Evolutionary conservation across 2,888 invertebrate genomes (phyloP), one percentile per base, ranked within the genome.

Genomic region (Perizoma flavofasciatum): DNA sequence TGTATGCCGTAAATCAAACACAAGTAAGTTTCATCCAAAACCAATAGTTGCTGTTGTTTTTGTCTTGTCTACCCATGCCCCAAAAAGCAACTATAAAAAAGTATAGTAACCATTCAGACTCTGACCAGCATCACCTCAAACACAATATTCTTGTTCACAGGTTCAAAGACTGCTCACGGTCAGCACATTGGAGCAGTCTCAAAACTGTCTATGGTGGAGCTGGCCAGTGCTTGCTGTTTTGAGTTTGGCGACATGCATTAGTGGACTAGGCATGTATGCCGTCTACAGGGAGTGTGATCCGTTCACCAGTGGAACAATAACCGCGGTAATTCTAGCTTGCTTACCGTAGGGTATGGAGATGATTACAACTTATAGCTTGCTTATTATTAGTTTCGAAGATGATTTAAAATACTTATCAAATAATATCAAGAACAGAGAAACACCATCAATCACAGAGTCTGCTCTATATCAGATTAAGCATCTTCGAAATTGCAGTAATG

Each of bases 1-100:
- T 98, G 7, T 98, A 97, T 82, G 97, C 95, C 4, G 97, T 97
- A 0, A 97, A 97, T 81, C 97, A 97, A 84, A 95, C 97, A 0
- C 97, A 91, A 83, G 90, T 89, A 71, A 68, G 10, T 65, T 11
- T 44, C 7, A 22, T 22, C 22, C 6, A 0, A 10, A 22, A 5
- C n/a, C n/a, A 41, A 1, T 41, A 10, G 5, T 9, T 39, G 4
- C 4, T 39, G 7, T 39, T 39, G 9, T 6, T 0, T 39, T 39
- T 9, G 5, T 7, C 39, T 39, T 39, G 7, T n/a, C n/a, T n/a
- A n/a, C n/a, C n/a, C n/a, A n/a, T n/a, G n/a, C n/a, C n/a, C n/a
- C n/a, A n/a, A 9, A 39, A 22, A 22, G 22, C 3, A 22, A 22
- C 22, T 22, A 22, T 22, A 22, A 22, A 22, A 22, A 22, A 22